Conservation (phyloP, 2,797 vertebrate genomes). For the Fundulus diaphanus region DNA sequence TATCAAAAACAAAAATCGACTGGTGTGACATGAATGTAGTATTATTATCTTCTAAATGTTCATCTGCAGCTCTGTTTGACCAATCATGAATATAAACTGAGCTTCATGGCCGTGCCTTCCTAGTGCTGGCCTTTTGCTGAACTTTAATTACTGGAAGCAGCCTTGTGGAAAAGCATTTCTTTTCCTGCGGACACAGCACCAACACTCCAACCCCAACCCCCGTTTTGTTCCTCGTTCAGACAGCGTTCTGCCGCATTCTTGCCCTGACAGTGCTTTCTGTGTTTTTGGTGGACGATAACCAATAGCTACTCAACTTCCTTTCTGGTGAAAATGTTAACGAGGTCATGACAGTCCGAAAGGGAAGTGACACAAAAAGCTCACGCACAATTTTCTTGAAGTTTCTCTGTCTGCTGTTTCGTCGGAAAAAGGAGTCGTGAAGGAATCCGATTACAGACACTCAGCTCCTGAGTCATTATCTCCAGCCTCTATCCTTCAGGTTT, state of each 20-base stretch:
- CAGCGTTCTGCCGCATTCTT: conserved; percentile 26
- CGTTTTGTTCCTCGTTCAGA: conserved; percentile 36
- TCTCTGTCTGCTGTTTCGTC: conserved; percentile 23
- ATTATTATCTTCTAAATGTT: conserved; percentile 31
- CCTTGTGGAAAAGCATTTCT: conserved; percentile 45
- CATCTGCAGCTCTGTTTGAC: conserved; percentile 25
- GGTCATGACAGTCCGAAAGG: conserved; percentile 11
- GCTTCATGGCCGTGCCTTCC: conserved; percentile 28
- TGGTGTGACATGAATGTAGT: conserved; percentile 7
- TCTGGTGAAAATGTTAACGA: not conserved
- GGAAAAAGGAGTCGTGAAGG: conserved; percentile 17
- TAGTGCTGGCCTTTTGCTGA: conserved; percentile 53
- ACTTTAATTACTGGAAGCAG: conserved; percentile 69
- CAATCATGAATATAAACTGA: conserved; percentile 28
- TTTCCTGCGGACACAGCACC: conserved; percentile 43
- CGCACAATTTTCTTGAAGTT: conserved; percentile 19
- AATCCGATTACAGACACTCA: not conserved
- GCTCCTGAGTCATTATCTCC: conserved; percentile 33
- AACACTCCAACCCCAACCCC: conserved; percentile 1
- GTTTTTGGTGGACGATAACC: conserved; percentile 52
- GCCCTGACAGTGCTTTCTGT: conserved; percentile 44
- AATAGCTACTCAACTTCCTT: conserved; percentile 54
- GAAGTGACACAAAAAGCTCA: conserved; percentile 13
- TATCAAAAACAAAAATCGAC: conserved; percentile 27
- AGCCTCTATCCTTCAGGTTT: conserved; percentile 21